These are phyloP conservation scores for Drosophila ficusphila DNA, from an alignment of 1,140 invertebrate species.

Conservation along the genomic window DNA sequence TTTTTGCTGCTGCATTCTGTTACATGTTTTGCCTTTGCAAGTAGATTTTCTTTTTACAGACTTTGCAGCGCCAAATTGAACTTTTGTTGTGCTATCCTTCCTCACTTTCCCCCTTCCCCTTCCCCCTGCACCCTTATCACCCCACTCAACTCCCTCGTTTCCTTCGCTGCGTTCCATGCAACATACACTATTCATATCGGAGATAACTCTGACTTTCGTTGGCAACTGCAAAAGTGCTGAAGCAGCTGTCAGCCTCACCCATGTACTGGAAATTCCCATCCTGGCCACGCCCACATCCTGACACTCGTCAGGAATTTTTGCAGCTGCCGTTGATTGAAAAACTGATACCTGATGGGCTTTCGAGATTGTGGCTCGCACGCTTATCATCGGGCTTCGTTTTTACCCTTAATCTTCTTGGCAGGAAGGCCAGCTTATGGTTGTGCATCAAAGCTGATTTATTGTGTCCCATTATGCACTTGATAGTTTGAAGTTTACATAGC, in stretches of 20 bases:
- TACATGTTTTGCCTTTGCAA: constrained; percentile 67
- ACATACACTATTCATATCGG: constrained; percentile 15
- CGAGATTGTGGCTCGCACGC: constrained; percentile 15
- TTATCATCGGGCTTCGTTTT: constrained; percentile 17
- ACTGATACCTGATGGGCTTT: constrained; percentile 36
- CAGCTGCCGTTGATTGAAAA: constrained; percentile 34
- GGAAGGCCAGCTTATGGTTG: constrained; percentile 14
- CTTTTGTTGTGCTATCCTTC: constrained; percentile 61
- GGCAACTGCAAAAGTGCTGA: constrained; percentile 41
- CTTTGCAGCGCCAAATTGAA: constrained; percentile 81
- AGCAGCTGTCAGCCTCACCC: constrained; percentile 51
- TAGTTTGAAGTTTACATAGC: neutral
- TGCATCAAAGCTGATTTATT: constrained; percentile 23
- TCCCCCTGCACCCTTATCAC: no score
- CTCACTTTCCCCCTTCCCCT: constrained; percentile 5
- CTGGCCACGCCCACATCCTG: constrained; percentile 18
- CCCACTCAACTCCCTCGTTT: constrained; percentile 9
- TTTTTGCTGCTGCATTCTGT: constrained; percentile 48
- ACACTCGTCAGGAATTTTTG: constrained; percentile 9
- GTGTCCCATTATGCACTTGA: neutral
- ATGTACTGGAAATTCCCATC: constrained; percentile 10
- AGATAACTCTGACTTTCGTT: constrained; percentile 47
- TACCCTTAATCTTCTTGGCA: neutral
- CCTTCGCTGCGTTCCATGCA: neutral
- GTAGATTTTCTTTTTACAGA: constrained; percentile 72